Base-by-base conservation (phyloP, 2,888 invertebrate species). In the Phyllotreta striolata region DNA sequence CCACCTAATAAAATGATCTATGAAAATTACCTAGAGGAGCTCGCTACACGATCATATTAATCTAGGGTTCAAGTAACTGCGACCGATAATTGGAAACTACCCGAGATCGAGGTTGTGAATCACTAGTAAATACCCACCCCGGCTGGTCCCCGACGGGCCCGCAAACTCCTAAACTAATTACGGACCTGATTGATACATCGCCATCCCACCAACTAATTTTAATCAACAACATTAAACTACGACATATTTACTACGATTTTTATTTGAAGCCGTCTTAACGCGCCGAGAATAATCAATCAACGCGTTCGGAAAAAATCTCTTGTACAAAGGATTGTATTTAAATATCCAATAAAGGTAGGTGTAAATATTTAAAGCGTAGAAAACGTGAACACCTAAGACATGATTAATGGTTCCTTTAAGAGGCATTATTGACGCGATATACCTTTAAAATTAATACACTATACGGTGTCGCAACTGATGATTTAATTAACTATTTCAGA, bases 151-250 rank as follows among this genome's bases (percentile, higher is more conserved):
- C 49, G 51, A 66, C 55, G 66, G n/a, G 39, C 61, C 54, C 55
- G 59, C 66, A 62, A 72, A 72, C 70, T 74, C 71, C 67, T 64
- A 71, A 76, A 74, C 76, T 74, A 76, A 74, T 76, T 76, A 76
- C 64, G 62, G 63, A 57, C 69, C 71, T 73, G 76, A 74, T 74
- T 72, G 73, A 74, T 74, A 72, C 73, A 71, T 67, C 55, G 44
- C 63, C 41, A 56, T 24, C 44, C 60, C 43, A 49, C 43, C 0
- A 13, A 59, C 24, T 24, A 60, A n/a, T 60, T 37, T 14, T 3
- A 6, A 60, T 1, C 24, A 24, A 24, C 24, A 55, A 24, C 24
- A 24, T 24, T 24, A 24, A 24, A 24, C 24, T 24, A 4, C 24
- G 24, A 24, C 24, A 24, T 24, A 24, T 24, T 24, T 24, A 24